Conservation (phyloP, 2,888 invertebrate genomes). For the Pyrrhosoma nymphula region DNA sequence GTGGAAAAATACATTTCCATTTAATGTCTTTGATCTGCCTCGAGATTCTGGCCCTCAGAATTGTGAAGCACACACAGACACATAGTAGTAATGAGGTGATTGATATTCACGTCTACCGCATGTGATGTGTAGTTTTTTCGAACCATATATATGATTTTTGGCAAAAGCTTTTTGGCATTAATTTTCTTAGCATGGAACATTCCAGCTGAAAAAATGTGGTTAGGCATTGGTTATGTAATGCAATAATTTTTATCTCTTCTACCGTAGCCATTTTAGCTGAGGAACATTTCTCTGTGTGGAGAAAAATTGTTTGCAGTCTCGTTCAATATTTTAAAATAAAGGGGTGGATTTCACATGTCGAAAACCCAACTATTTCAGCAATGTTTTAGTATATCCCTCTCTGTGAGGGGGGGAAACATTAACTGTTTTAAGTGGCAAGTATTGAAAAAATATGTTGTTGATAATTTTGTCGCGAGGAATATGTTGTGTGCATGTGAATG, state of each 20-base stretch:
- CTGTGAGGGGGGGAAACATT: conserved; percentile 11
- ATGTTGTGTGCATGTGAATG: conserved; percentile 61
- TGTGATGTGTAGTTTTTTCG: conserved; percentile 57
- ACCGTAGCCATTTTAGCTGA: conserved; percentile 24
- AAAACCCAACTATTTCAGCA: conserved; percentile 56
- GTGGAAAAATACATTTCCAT: not conserved
- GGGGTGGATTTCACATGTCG: conserved; percentile 35
- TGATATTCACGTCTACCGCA: conserved; percentile 62
- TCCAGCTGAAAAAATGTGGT: conserved; percentile 35
- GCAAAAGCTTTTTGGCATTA: conserved; percentile 3
- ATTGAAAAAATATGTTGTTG: conserved; percentile 68
- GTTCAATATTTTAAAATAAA: conserved; percentile 36
- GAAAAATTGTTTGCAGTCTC: conserved; percentile 35
- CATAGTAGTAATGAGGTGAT: not conserved
- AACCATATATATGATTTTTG: conserved; percentile 54
- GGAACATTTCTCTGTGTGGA: not conserved
- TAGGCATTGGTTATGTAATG: conserved; percentile 49
- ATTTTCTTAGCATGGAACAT: conserved; percentile 36
- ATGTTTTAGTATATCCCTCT: conserved; percentile 65
- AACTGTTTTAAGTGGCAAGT: conserved; percentile 65
- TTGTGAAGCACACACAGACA: conserved; percentile 9
- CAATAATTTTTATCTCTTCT: conserved; percentile 53
- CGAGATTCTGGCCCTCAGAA: conserved; percentile 51
- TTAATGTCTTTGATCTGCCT: conserved; percentile 3
- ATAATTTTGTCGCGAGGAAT: conserved; percentile 58